phyloP scores from a whole-genome alignment of 2,113 vertebrate species.

The Polyodon spathula region DNA sequence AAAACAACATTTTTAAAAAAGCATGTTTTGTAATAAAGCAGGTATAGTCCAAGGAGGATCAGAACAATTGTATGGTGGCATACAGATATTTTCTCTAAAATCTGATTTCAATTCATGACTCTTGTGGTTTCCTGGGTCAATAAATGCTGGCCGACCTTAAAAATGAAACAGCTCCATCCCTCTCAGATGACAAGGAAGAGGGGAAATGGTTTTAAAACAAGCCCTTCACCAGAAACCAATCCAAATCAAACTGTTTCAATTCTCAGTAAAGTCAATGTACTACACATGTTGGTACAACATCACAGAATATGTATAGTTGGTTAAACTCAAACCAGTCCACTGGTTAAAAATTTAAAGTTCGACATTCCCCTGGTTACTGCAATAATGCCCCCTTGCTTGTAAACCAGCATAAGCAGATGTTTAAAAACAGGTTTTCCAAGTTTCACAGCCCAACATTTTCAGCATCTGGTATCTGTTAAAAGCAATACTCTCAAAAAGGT shows the following conservation, averaged over 20 bases:
- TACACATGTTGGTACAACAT: neutral
- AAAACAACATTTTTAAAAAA: slow-evolving; percentile 5
- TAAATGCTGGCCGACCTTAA: neutral
- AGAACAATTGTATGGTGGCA: neutral
- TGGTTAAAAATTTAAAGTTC: slow-evolving; percentile 1
- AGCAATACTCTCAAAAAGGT: neutral
- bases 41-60: neutral
- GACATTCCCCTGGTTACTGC: too few species aligned
- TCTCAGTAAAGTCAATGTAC: neutral
- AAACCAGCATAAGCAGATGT: too few species aligned
- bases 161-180: neutral
- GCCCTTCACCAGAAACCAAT: neutral
- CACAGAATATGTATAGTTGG: neutral
- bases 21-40: slow-evolving; percentile 1
- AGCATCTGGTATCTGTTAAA: neutral
- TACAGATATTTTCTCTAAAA: neutral
- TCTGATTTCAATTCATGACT: neutral
- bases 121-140: neutral
- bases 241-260: slow-evolving; percentile 11
- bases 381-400: too few species aligned
- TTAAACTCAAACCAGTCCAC: too few species aligned
- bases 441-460: neutral
- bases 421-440: neutral
- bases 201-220: slow-evolving; percentile 3
- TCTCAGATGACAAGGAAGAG: slow-evolving; percentile 2